Conservation (phyloP, 2,888 invertebrate genomes). For the Asteroscopus sphinx region DNA sequence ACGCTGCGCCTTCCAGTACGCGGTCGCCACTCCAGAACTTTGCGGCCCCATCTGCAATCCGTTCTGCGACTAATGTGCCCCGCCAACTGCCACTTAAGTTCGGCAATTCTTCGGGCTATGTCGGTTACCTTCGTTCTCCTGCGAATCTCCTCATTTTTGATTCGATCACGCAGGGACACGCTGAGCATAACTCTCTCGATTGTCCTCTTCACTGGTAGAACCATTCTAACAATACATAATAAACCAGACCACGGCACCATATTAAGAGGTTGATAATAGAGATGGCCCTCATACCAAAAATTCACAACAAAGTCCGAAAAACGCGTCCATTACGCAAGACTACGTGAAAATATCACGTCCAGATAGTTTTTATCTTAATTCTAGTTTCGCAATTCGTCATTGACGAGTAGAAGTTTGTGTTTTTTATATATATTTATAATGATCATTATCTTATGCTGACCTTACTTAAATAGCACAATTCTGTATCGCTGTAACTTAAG, state of each 20-base stretch:
- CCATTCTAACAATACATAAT: background rate
- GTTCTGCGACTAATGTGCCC: no score
- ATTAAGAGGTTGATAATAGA: constrained; percentile 15
- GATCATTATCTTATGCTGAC: constrained; percentile 75
- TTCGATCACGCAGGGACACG: no score
- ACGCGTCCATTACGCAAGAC: constrained; percentile 60
- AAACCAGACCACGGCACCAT: constrained; percentile 3
- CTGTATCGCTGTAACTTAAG: constrained; percentile 62
- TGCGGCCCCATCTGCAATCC: no score
- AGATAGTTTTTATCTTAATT: constrained; percentile 67
- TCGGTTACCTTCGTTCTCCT: no score
- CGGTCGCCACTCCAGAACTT: no score
- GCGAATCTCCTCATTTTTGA: no score
- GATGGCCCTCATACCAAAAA: constrained; percentile 37
- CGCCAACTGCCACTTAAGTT: no score
- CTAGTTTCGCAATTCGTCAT: constrained; percentile 77
- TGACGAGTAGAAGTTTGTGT: constrained; percentile 70
- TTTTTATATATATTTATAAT: constrained; percentile 64
- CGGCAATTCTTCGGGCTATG: no score
- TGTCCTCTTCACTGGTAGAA: background rate
- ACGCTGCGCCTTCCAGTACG: no score
- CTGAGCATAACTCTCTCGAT: no score
- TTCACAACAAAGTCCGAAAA: constrained; percentile 43
- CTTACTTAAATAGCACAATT: constrained; percentile 74
- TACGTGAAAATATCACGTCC: constrained; percentile 69